Conservation (phyloP, 2,113 vertebrate genomes). For the Chaetops frenatus region DNA sequence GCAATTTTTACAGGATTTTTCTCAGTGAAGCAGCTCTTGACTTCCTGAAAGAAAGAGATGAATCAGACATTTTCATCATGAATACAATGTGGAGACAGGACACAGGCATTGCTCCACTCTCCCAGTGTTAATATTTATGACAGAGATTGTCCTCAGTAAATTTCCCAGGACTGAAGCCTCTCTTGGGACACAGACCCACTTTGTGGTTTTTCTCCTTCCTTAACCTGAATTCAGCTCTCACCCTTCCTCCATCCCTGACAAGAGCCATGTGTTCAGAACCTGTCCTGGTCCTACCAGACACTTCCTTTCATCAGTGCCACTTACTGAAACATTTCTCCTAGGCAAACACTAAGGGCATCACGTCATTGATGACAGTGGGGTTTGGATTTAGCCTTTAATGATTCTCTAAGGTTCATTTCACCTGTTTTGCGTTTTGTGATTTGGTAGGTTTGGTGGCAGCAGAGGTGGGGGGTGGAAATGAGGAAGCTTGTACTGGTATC, state of each 20-base stretch:
- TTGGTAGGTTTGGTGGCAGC: neutral
- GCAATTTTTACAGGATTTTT: neutral
- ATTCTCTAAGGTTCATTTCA: neutral
- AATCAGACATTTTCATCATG: neutral
- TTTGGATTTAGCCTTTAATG: neutral
- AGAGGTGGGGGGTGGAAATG: neutral
- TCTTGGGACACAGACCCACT: neutral
- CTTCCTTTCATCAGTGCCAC: neutral
- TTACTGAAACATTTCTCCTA: neutral
- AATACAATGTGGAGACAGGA: neutral
- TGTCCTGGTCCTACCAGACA: neutral
- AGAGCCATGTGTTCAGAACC: neutral
- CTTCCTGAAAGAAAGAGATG: neutral
- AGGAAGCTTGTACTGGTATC: neutral
- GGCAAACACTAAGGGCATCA: neutral
- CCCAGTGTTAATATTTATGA: neutral
- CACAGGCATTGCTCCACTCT: neutral
- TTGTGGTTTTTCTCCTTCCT: neutral
- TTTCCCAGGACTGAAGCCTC: neutral
- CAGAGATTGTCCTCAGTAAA: neutral
- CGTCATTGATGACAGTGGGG: neutral
- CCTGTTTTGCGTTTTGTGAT: neutral
- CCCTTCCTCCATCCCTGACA: neutral
- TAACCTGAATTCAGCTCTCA: neutral
- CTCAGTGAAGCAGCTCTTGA: neutral